phyloP scores from a whole-genome alignment of 1,140 invertebrate species.

The Acyrthosiphon pisum region DNA sequence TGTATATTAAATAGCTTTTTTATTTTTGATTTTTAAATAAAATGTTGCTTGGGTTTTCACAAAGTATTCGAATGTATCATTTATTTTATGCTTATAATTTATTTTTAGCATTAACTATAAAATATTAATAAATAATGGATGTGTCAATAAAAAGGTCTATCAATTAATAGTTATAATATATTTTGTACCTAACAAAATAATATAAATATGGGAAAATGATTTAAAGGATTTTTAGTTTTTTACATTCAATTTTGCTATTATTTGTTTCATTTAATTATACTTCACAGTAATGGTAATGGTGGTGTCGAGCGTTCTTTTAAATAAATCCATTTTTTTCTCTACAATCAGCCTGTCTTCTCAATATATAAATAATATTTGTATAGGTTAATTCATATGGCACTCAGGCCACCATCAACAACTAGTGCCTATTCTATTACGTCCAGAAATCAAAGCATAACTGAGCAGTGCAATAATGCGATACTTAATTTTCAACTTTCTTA shows the following conservation, averaged over 20 bases:
- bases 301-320: background rate
- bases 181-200: too few relatives aligned
- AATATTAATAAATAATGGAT: too few relatives aligned
- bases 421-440: background rate
- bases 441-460: slow-evolving; percentile 44
- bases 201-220: background rate
- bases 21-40: background rate
- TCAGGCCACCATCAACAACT: background rate
- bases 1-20: background rate
- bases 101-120: too few relatives aligned
- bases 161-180: too few relatives aligned
- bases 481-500: background rate
- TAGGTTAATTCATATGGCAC: slow-evolving; percentile 45
- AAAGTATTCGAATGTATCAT: too few relatives aligned
- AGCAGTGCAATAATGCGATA: slow-evolving; percentile 42
- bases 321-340: background rate
- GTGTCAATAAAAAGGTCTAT: too few relatives aligned
- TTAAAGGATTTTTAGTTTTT: background rate
- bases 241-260: background rate
- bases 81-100: too few relatives aligned
- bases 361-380: slow-evolving; percentile 40
- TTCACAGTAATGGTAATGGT: background rate
- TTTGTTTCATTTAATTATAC: background rate
- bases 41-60: background rate
- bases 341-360: background rate